Evolutionary conservation across 2,113 vertebrate species (phyloP).

Genomic region (Porphyrio hochstetteri): DNA sequence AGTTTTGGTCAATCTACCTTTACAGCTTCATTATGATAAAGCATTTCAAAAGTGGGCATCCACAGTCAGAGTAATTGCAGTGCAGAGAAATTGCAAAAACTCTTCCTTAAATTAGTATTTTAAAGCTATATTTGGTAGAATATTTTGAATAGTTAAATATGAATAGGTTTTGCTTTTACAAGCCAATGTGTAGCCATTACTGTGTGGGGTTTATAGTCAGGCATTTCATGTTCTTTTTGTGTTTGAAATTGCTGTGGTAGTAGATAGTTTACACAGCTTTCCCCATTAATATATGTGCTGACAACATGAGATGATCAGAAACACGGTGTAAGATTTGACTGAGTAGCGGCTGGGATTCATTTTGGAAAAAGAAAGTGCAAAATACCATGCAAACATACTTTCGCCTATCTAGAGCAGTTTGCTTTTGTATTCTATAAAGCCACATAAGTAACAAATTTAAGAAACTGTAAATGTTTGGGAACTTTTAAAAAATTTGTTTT

Average conservation of each 20-base stretch:
- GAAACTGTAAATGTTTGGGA: background rate
- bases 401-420: background rate
- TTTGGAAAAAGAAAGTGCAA: background rate
- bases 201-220: background rate
- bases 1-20: background rate
- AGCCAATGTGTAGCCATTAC: background rate
- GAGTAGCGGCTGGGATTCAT: background rate
- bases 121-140: background rate
- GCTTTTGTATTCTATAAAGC: background rate
- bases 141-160: background rate
- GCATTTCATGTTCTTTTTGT: background rate
- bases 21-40: background rate
- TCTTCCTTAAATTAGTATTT: background rate
- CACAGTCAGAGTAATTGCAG: background rate
- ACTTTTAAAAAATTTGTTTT: background rate
- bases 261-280: background rate
- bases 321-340: background rate
- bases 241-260: background rate
- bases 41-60: background rate
- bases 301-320: background rate
- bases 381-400: background rate
- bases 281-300: rapidly evolving
- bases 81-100: background rate
- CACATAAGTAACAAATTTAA: background rate
- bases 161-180: background rate